A percentile compares a stretch with the other conserved stretches of the same genome.
phyloP scores from a whole-genome alignment of 2,797 vertebrate species.

The Dendrocincla tyrannina region DNA sequence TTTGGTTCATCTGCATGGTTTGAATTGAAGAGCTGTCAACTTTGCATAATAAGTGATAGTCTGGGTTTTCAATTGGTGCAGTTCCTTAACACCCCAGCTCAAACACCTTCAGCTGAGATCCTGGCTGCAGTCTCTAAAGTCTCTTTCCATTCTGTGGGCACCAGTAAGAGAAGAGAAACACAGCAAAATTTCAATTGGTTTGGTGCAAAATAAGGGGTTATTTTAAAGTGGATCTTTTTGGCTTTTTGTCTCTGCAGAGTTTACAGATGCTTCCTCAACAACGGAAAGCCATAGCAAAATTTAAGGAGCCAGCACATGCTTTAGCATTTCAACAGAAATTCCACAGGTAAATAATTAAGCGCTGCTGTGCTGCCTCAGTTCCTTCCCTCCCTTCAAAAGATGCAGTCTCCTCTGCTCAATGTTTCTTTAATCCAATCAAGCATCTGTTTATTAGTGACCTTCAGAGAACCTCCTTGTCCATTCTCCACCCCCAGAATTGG shows the following conservation, averaged over 20 bases:
- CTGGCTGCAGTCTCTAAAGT: neutral
- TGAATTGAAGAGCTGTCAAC: neutral
- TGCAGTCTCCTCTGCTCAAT: neutral
- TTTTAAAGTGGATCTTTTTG: neutral
- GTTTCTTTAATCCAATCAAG: neutral
- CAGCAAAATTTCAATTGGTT: rapidly evolving
- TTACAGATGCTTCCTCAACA: constrained; percentile 96
- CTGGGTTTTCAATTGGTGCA: neutral
- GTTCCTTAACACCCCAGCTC: neutral
- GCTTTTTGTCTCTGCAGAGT: constrained; percentile 79
- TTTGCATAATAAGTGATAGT: neutral
- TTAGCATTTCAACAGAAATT: constrained; percentile 94
- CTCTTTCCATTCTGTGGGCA: neutral
- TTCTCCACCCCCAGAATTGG: neutral
- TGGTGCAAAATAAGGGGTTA: neutral
- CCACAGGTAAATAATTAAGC: constrained; percentile 86
- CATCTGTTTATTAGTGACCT: neutral
- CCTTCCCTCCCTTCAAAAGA: constrained; percentile 4
- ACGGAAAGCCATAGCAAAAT: constrained; percentile 94
- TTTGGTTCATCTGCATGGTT: neutral
- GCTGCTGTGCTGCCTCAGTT: neutral
- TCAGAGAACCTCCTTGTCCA: neutral
- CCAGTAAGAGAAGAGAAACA: neutral
- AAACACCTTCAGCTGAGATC: neutral
- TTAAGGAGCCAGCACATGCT: constrained; percentile 90